Conservation (phyloP, 2,113 vertebrate genomes). For the Heliornis fulica region DNA sequence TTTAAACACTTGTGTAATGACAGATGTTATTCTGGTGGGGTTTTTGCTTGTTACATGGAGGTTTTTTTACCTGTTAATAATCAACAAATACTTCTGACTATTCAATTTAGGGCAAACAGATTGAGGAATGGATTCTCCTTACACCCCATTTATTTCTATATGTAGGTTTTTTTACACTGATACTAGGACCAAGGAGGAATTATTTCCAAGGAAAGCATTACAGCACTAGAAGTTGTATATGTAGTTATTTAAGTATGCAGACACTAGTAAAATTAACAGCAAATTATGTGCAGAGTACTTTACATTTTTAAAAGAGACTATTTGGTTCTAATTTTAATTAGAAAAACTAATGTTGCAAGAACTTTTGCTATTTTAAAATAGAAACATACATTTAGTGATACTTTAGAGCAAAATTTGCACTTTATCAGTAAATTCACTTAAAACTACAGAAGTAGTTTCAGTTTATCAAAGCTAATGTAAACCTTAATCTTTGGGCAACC, state of each 20-base stretch:
- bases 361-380: neutral
- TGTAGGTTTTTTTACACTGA: neutral
- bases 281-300: too few species aligned
- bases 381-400: neutral
- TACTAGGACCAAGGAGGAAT: neutral
- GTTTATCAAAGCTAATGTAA: neutral
- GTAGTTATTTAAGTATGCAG: neutral
- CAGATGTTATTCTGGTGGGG: neutral
- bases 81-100: neutral
- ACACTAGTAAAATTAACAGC: neutral
- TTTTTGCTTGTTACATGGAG: neutral
- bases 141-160: too few species aligned
- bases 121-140: neutral
- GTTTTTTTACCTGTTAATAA: neutral
- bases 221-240: neutral
- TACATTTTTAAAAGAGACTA: neutral
- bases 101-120: neutral
- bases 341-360: neutral
- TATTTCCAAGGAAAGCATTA: neutral
- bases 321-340: neutral
- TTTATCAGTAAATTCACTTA: neutral
- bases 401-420: neutral
- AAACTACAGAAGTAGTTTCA: neutral
- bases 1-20: neutral
- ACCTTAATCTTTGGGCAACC: neutral